Conservation (phyloP, 2,797 vertebrate species). For the Lerista edwardsae region DNA sequence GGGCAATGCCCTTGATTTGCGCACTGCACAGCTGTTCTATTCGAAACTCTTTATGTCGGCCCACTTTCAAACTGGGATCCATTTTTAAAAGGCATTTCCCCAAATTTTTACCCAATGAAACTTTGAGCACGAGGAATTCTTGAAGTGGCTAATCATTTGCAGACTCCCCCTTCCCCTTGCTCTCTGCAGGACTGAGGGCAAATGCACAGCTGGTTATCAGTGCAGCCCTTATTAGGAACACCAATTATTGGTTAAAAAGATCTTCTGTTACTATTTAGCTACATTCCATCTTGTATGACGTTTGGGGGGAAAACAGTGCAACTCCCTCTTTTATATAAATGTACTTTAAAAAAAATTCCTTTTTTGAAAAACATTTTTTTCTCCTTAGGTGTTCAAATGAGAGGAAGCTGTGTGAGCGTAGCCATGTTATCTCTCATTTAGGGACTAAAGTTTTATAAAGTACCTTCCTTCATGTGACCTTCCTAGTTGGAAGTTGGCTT, state of each 20-base stretch:
- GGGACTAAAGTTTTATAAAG: constrained; percentile 19
- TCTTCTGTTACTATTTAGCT: constrained; percentile 66
- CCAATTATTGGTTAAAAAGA: constrained; percentile 76
- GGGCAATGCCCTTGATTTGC: constrained; percentile 78
- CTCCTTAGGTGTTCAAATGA: constrained; percentile 58
- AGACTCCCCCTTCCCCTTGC: constrained; percentile 61
- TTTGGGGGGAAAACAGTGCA: constrained; percentile 51
- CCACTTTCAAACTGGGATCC: constrained; percentile 65
- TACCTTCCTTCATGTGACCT: constrained; percentile 53
- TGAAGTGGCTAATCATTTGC: constrained; percentile 69
- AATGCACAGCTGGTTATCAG: constrained; percentile 73
- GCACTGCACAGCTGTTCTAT: constrained; percentile 68
- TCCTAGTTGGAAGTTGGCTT: constrained; percentile 47
- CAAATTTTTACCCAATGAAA: constrained; percentile 76
- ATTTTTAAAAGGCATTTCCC: constrained; percentile 75
- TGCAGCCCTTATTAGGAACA: constrained; percentile 70
- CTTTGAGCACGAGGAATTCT: constrained; percentile 70
- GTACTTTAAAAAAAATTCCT: constrained; percentile 57
- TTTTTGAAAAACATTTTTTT: constrained; percentile 44
- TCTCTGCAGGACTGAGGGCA: constrained; percentile 66
- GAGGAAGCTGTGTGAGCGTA: constrained; percentile 53
- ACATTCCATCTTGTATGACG: constrained; percentile 67
- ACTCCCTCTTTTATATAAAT: constrained; percentile 59
- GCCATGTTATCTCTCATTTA: constrained; percentile 54
- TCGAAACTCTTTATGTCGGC: constrained; percentile 70